Evolutionary conservation across 2,113 vertebrate species (phyloP).

Genomic region (Apistogramma diplotaenia): DNA sequence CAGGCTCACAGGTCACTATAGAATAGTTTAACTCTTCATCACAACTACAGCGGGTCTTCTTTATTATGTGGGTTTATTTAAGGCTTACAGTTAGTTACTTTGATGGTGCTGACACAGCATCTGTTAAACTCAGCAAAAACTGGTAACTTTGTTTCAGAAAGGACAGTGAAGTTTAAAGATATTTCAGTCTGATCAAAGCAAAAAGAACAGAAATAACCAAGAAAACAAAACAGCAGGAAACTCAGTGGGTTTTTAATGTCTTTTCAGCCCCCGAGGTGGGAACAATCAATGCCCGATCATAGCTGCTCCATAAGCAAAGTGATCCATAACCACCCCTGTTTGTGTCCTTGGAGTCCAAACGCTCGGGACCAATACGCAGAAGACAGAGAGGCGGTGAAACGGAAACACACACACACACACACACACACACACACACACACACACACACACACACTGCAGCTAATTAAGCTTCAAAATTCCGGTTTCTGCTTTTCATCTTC

Average conservation of each 20-base stretch:
- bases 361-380: neutral
- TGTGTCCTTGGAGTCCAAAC: neutral
- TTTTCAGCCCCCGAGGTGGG: neutral
- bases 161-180: neutral
- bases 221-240: neutral
- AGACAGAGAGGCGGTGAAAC: neutral
- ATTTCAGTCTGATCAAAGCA: rapidly evolving
- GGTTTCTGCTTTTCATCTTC: neutral
- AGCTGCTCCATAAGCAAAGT: neutral
- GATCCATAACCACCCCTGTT: neutral
- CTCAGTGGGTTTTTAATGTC: neutral
- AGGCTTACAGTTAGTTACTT: neutral
- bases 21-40: neutral
- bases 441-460: neutral
- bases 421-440: no score
- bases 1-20: neutral
- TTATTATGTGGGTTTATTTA: neutral
- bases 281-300: neutral
- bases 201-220: neutral
- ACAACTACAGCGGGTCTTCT: neutral
- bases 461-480: neutral
- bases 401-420: no score
- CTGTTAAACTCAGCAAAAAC: no score
- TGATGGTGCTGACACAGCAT: neutral
- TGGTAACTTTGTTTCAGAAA: neutral